Percentiles rank a stretch among this genome's conserved stretches.
These are phyloP conservation scores for Neosalanx taihuensis DNA, from an alignment of 2,797 vertebrate genomes.

Conservation along the genomic window DNA sequence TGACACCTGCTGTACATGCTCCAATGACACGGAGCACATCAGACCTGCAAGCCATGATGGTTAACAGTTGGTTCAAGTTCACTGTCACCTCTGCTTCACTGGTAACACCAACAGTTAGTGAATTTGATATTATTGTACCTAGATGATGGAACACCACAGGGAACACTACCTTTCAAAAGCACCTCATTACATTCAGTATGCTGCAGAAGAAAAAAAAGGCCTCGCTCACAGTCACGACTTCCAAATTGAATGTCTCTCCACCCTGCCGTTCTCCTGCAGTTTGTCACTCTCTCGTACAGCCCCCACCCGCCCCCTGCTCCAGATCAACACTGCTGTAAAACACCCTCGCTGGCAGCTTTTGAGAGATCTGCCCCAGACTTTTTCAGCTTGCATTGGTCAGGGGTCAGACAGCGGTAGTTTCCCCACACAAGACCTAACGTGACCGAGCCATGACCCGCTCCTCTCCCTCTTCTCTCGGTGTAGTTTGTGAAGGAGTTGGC, in stretches of 20 bases:
- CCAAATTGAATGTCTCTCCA: background rate
- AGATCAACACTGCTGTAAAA: conserved; percentile 42
- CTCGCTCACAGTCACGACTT: background rate
- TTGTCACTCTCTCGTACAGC: background rate
- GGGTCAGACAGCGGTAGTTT: conserved; percentile 69
- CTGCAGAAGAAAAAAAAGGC: background rate
- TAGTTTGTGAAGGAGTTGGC: conserved; percentile 58
- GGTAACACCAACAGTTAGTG: background rate
- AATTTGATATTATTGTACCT: background rate
- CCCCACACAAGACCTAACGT: conserved; percentile 51
- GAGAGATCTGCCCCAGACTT: conserved; percentile 60
- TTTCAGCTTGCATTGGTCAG: conserved; percentile 57
- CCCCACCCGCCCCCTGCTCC: background rate
- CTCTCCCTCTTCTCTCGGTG: conserved; percentile 14
- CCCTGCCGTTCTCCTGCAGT: background rate
- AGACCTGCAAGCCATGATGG: background rate
- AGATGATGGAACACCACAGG: too few species aligned
- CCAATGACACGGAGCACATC: conserved; percentile 37
- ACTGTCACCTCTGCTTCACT: conserved; percentile 5
- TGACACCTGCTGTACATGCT: background rate
- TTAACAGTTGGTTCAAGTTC: background rate
- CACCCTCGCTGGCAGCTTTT: conserved; percentile 37
- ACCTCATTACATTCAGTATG: too few species aligned
- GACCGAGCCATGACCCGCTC: conserved; percentile 30
- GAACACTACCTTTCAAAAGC: too few species aligned